These are phyloP conservation scores for Halcyon senegalensis DNA, from an alignment of 2,113 vertebrate genomes.

Conservation along the genomic window DNA sequence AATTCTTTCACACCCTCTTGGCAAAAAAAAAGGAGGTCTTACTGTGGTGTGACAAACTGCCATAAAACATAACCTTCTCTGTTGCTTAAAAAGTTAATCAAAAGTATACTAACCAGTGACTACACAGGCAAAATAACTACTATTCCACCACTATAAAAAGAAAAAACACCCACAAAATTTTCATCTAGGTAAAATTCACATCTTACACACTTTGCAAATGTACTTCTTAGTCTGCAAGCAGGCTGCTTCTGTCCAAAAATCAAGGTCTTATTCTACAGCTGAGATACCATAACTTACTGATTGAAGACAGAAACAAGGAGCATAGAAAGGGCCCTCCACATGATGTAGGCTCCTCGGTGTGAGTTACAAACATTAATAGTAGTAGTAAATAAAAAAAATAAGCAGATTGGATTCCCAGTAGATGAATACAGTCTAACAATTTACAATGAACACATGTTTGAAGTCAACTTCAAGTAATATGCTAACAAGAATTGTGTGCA, in stretches of 20 bases:
- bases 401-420: constrained; percentile 9
- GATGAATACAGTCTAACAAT: neutral
- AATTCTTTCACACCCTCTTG: neutral
- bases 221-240: neutral
- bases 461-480: constrained; percentile 47
- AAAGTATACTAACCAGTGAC: neutral
- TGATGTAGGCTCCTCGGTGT: neutral
- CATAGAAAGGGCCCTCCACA: neutral
- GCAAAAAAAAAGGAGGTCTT: neutral
- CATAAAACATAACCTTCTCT: neutral
- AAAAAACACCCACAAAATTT: neutral
- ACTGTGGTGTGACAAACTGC: neutral
- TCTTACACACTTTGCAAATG: neutral
- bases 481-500: constrained; percentile 28
- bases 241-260: neutral
- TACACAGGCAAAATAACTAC: neutral
- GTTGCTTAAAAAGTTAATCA: neutral
- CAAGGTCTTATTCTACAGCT: neutral
- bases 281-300: neutral
- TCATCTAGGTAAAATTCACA: neutral
- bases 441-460: constrained; percentile 22
- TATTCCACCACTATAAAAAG: neutral
- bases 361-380: neutral
- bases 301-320: neutral
- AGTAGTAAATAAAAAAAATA: neutral